Evolutionary conservation across 1,140 invertebrate species (phyloP).

Genomic region (Cydia pomonella): DNA sequence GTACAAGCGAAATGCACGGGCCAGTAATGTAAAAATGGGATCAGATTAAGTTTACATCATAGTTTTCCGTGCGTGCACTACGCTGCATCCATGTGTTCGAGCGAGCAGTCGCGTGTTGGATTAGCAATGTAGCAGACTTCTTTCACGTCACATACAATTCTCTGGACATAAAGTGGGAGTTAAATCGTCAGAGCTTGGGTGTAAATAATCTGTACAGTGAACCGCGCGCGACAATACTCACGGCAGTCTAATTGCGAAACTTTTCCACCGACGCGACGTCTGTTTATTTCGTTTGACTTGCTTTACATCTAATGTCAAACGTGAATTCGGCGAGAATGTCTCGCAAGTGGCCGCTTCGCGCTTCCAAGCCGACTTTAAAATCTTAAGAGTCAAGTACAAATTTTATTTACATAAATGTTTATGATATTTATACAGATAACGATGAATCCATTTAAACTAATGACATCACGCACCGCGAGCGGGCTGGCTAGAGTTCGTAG

Average conservation of each 20-base stretch:
- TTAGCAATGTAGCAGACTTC: not conserved
- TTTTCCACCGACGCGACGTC: not conserved
- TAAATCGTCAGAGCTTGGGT: constrained; percentile 25
- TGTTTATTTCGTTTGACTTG: not conserved
- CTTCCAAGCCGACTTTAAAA: constrained; percentile 43
- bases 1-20: no score
- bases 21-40: no score
- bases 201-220: constrained; percentile 25
- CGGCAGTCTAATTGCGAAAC: not conserved
- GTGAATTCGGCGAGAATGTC: not conserved
- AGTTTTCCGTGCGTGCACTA: no score
- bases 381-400: constrained; percentile 62
- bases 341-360: not conserved
- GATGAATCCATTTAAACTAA: constrained; percentile 55
- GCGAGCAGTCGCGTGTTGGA: not conserved
- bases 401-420: constrained; percentile 64
- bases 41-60: no score
- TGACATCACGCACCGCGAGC: constrained; percentile 32
- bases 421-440: constrained; percentile 57
- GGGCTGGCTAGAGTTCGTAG: constrained; percentile 53
- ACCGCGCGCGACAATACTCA: not conserved
- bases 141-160: constrained; percentile 17
- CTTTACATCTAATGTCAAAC: not conserved
- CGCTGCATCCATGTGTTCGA: not conserved
- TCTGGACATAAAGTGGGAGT: constrained; percentile 30